A percentile compares a stretch with the other conserved stretches of the same genome.
These are phyloP conservation scores for Pimephales promelas DNA, from an alignment of 2,113 vertebrate species.

Conservation along the genomic window DNA sequence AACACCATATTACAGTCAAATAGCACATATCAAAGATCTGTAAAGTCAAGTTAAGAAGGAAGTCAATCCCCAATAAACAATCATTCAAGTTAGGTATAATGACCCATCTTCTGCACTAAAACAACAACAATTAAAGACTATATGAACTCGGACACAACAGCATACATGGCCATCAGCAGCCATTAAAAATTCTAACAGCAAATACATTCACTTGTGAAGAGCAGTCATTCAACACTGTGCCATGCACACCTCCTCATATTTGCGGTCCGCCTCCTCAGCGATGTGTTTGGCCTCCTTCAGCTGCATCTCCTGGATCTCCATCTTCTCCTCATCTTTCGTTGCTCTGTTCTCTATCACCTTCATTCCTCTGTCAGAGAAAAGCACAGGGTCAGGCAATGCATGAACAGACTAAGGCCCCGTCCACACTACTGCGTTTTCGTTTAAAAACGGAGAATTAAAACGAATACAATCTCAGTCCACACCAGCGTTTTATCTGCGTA, in stretches of 20 bases:
- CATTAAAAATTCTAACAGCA: too few species aligned
- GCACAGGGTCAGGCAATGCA: background rate
- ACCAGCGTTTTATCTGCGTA: too few species aligned
- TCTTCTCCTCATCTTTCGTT: slow-evolving; percentile 96
- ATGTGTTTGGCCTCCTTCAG: slow-evolving; percentile 98
- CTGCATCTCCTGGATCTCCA: slow-evolving; percentile 99
- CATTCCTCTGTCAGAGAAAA: slow-evolving; percentile 85
- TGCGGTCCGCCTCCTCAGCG: slow-evolving; percentile 96
- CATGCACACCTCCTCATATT: slow-evolving; percentile 91
- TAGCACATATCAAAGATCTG: background rate
- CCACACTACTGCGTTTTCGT: too few species aligned
- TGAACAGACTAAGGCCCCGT: too few species aligned
- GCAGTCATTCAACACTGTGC: background rate
- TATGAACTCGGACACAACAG: background rate
- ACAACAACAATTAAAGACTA: background rate
- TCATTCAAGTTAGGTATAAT: background rate
- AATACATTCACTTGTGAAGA: too few species aligned
- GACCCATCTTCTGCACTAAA: background rate
- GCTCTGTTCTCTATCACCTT: slow-evolving; percentile 98
- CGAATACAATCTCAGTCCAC: too few species aligned
- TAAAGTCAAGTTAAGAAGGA: background rate
- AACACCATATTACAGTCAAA: background rate
- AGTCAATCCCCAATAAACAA: background rate
- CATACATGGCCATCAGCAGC: too few species aligned
- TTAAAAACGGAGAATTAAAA: too few species aligned